Evolutionary conservation across 1,140 invertebrate species (phyloP).

Genomic region (Zaprionus nigranus): DNA sequence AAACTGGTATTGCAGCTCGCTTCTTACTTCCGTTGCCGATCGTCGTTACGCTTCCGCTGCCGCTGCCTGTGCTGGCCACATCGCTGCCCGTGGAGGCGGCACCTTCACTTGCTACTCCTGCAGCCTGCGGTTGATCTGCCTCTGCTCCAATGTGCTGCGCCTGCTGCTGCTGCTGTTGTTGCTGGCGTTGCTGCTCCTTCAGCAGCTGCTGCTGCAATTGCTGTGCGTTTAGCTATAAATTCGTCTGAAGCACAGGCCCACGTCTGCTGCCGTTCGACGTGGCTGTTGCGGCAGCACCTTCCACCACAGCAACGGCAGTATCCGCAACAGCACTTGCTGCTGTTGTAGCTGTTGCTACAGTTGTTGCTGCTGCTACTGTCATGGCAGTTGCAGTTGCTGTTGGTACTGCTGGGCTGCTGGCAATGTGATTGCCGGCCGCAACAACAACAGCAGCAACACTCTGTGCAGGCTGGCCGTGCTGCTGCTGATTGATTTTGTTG

Average conservation of each 20-base stretch:
- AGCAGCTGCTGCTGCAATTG: conserved; percentile 74
- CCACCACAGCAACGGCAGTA: not conserved
- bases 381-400: conserved; percentile 21
- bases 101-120: conserved; percentile 18
- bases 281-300: not conserved
- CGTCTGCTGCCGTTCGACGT: conserved; percentile 40
- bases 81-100: conserved; percentile 28
- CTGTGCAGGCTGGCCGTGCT: conserved; percentile 61
- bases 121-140: conserved; percentile 25
- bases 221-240: conserved; percentile 83
- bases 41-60: conserved; percentile 58
- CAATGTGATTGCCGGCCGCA: conserved; percentile 44
- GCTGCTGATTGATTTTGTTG: conserved; percentile 82
- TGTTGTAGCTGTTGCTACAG: conserved; percentile 14
- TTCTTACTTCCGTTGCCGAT: conserved; percentile 61
- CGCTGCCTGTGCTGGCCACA: conserved; percentile 59
- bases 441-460: conserved; percentile 26
- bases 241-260: conserved; percentile 68
- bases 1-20: conserved; percentile 77
- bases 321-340: not conserved
- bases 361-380: conserved; percentile 21
- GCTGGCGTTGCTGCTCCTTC: conserved; percentile 64
- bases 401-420: conserved; percentile 24
- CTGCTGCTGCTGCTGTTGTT: conserved; percentile 10
- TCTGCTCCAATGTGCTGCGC: not conserved